phyloP scores from a whole-genome alignment of 2,888 invertebrate species.

The Allygus modestus region DNA sequence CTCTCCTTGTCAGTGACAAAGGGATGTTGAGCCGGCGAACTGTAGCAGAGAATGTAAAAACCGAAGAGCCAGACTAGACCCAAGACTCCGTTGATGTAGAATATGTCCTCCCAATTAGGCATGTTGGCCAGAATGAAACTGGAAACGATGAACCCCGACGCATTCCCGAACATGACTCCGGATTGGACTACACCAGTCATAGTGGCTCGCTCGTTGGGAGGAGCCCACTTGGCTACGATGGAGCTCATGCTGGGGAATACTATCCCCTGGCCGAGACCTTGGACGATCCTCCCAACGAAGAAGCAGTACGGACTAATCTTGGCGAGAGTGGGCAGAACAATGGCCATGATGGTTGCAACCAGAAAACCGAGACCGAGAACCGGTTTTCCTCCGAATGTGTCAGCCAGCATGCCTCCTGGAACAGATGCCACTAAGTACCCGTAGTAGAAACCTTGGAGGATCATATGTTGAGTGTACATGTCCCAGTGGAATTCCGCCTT shows the following conservation, averaged over 20 bases:
- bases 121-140: conserved; percentile 84
- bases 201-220: conserved; percentile 90
- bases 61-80: conserved; percentile 85
- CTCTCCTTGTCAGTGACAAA: conserved; percentile 84
- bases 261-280: conserved; percentile 79
- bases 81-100: conserved; percentile 88
- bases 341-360: conserved; percentile 88
- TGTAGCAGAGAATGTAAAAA: conserved; percentile 83
- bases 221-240: conserved; percentile 93
- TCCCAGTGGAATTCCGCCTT: conserved; percentile 16
- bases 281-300: not conserved
- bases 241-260: conserved; percentile 96
- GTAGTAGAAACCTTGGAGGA: not conserved
- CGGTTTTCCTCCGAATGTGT: conserved; percentile 91
- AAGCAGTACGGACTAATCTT: conserved; percentile 13
- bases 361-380: conserved; percentile 89
- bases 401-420: conserved; percentile 81
- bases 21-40: conserved; percentile 82
- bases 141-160: conserved; percentile 87
- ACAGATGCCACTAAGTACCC: conserved; percentile 74
- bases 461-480: not conserved
- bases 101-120: conserved; percentile 88
- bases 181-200: conserved; percentile 81
- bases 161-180: conserved; percentile 89
- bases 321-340: conserved; percentile 88